Percentiles rank a stretch among this genome's conserved stretches.
These are phyloP conservation scores for Himalopsyche japonica DNA, from an alignment of 2,888 invertebrate genomes.

Conservation along the genomic window DNA sequence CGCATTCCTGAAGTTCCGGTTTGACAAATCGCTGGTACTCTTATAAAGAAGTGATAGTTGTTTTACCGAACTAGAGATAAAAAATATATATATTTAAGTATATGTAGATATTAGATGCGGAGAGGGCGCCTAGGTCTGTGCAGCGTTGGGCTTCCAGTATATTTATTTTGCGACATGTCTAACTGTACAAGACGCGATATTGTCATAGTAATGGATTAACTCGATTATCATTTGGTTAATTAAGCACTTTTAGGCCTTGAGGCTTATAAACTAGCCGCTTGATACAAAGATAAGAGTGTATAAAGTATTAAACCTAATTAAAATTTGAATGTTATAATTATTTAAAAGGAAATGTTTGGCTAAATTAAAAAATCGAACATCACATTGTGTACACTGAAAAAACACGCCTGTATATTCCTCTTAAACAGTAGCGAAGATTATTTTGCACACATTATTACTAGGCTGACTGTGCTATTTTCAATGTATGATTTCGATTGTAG, in stretches of 20 bases:
- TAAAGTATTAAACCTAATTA: neutral
- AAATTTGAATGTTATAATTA: neutral
- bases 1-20: constrained; percentile 41
- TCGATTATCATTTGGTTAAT: neutral
- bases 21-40: constrained; percentile 38
- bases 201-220: constrained; percentile 13
- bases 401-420: no score
- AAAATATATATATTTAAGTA: constrained; percentile 15
- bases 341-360: no score
- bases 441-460: no score
- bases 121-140: constrained; percentile 14
- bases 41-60: constrained; percentile 39
- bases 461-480: no score
- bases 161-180: constrained; percentile 7
- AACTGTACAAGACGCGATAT: constrained; percentile 31
- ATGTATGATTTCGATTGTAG: no score
- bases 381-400: no score
- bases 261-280: neutral
- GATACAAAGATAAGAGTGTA: neutral
- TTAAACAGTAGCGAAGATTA: no score
- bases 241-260: neutral
- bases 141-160: neutral
- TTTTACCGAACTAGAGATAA: constrained; percentile 31
- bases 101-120: constrained; percentile 19
- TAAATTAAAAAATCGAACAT: no score